Base-by-base conservation (phyloP, 2,888 invertebrate genomes). In the Electrophaes corylata region DNA sequence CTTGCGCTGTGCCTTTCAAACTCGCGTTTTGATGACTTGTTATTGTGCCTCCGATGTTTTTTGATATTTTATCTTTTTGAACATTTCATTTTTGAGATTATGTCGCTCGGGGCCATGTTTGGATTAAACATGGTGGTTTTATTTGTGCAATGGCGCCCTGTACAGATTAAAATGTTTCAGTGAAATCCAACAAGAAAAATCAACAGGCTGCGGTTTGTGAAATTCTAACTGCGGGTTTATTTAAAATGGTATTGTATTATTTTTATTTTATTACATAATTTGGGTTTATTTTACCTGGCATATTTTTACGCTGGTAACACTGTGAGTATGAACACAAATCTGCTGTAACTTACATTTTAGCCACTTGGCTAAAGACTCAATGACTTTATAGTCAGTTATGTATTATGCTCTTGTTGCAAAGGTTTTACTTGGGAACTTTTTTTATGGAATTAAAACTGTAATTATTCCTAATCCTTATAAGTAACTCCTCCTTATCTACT, bases 1-100 rank as follows among this genome's bases (percentile, higher is more conserved):
- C 54, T 47, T 20, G 23, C 49, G 8, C 43, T 55, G 52, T 41
- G 46, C 45, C 49, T 49, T 51, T 45, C 53, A 59, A 46, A 58
- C 52, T 46, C 33, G 46, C 49, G 49, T 58, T 63, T 51, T 63
- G 66, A 64, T 66, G 57, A 62, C 61, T 63, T 49, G 47, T 58
- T 62, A 60, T 63, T 59, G 54, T 50, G 51, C 47, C 54, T 44
- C 33, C 43, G 19, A 47, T 60, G 62, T 60, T 52, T 55, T 57
- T 58, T 60, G 56, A 51, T 54, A 60, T 58, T 62, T 44, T 62
- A 59, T 56, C 47, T 59, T 59, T 55, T 59, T 47, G 60, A 39
- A 45, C 46, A 55, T 59, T 59, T 54, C 47, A 46, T 60, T 60
- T 60, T 55, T 47, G 51, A 55, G 51, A 55, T 55, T 33, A 51